Percentiles rank a stretch among this genome's conserved stretches.
phyloP scores from a whole-genome alignment of 2,888 invertebrate genomes.

The Thecocarcelia acutangulata region DNA sequence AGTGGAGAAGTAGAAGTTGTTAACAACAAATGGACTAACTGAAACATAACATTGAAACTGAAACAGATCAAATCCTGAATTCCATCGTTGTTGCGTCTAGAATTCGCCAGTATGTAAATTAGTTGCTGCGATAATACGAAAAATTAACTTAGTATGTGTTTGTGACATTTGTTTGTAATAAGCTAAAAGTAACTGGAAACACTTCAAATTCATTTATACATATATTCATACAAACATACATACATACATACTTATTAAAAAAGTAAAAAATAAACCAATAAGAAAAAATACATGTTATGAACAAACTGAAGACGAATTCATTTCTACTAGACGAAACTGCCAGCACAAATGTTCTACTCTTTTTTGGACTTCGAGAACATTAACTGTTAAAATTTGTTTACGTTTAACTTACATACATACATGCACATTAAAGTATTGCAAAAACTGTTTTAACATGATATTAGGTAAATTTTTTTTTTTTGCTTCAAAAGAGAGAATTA shows the following conservation, averaged over 20 bases:
- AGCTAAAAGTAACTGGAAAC: constrained; percentile 35
- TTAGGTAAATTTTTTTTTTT: too few species aligned
- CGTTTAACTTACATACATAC: too few species aligned
- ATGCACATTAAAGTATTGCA: too few species aligned
- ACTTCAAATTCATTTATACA: not conserved
- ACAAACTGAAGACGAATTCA: not conserved
- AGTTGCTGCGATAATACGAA: constrained; percentile 78
- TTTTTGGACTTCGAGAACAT: too few species aligned
- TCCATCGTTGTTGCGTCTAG: constrained; percentile 75
- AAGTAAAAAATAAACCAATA: not conserved
- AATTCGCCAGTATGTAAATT: constrained; percentile 75
- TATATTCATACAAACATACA: constrained; percentile 6
- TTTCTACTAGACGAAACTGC: too few species aligned
- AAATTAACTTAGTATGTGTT: constrained; percentile 72
- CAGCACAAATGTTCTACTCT: too few species aligned
- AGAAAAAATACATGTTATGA: not conserved
- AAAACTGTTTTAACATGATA: too few species aligned
- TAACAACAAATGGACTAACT: constrained; percentile 70
- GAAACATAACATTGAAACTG: constrained; percentile 67
- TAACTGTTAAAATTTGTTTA: too few species aligned
- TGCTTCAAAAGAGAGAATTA: too few species aligned
- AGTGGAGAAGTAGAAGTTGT: constrained; percentile 53
- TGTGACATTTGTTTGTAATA: constrained; percentile 44
- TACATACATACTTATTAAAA: constrained; percentile 9
- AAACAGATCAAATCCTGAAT: constrained; percentile 75